Base-by-base conservation (phyloP, 1,140 invertebrate genomes). In the Zaprionus kolodkinae region DNA sequence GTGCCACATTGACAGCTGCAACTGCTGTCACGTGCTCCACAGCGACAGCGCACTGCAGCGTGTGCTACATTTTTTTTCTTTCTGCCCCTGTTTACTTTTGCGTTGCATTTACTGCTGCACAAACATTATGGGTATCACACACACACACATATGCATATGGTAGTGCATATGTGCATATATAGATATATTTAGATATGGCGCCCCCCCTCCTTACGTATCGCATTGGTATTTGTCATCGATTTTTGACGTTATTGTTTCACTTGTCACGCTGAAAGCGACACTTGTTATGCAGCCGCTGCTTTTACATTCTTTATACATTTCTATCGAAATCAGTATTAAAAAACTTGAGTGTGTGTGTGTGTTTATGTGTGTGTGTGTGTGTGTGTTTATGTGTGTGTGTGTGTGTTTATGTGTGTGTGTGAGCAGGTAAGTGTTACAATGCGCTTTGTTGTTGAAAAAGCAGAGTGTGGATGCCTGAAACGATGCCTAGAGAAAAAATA, bases 161-260 rank as follows among this genome's bases (percentile, higher is more conserved):
- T 43, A 15, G 40, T 43, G 40, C 15, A 25, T 15, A 21, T 59
- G 40, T 43, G 40, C 15, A 25, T 15, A 21, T 59, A 45, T 57
- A 43, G 21, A 52, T 63, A 66, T 71, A 50, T 82, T 66, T 71
- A 84, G 71, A 71, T 80, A 71, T 61, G 50, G 17, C 50, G 60
- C 73, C 57, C 21, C 21, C 21, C 57, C 21, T 2, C 21, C 54
- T 33, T 66, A 45, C 33, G 61, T 62, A 65, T 65, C 59, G 69
- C 70, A 86, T 55, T 62, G 57, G 60, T 72, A 83, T 79, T 78
- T 82, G 55, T 68, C 52, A 87, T 87, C 79, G 83, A 87, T 87
- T 87, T 87, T 87, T 82, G 61, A 43, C 64, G 61, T 75, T 83
- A 80, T 87, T 82, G 77, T 87, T 87, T 87, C 61, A 82, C 69